Evolutionary conservation across 2,113 vertebrate species (phyloP).

Genomic region (Pipra filicauda): DNA sequence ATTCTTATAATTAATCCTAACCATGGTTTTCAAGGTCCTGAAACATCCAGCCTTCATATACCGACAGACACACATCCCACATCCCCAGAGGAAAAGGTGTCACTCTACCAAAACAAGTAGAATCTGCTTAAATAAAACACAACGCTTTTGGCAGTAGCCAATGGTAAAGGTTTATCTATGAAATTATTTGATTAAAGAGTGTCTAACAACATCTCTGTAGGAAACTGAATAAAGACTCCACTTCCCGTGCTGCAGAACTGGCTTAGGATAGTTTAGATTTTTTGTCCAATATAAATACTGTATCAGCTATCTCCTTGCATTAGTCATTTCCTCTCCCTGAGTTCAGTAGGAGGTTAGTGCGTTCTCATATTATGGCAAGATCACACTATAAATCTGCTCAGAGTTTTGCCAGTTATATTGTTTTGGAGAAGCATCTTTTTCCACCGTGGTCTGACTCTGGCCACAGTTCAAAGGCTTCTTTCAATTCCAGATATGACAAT

Average conservation of each 20-base stretch:
- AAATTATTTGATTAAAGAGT: conserved; percentile 42
- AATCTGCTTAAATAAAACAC: conserved; percentile 17
- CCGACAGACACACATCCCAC: neutral
- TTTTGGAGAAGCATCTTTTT: conserved; percentile 63
- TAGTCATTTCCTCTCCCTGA: conserved; percentile 80
- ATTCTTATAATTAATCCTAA: neutral
- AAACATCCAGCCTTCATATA: neutral
- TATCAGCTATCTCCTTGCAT: conserved; percentile 72
- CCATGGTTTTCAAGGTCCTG: neutral
- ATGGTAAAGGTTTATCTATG: conserved; percentile 36
- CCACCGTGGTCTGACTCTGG: conserved; percentile 58
- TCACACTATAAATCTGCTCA: conserved; percentile 34
- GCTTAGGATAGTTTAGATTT: conserved; percentile 46
- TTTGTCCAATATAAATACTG: conserved; percentile 81
- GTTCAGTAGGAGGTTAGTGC: conserved; percentile 80
- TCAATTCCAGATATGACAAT: conserved; percentile 54
- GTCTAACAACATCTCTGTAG: conserved; percentile 70
- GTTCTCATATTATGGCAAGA: conserved; percentile 77
- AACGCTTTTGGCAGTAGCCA: neutral
- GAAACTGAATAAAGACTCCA: conserved; percentile 71
- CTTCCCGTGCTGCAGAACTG: conserved; percentile 74
- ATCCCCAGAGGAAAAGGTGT: neutral
- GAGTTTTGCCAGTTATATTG: conserved; percentile 42
- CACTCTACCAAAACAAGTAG: conserved; percentile 1
- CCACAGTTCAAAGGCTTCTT: conserved; percentile 62